Evolutionary conservation across 2,113 vertebrate genomes (phyloP).

Genomic region (Recurvirostra avosetta): DNA sequence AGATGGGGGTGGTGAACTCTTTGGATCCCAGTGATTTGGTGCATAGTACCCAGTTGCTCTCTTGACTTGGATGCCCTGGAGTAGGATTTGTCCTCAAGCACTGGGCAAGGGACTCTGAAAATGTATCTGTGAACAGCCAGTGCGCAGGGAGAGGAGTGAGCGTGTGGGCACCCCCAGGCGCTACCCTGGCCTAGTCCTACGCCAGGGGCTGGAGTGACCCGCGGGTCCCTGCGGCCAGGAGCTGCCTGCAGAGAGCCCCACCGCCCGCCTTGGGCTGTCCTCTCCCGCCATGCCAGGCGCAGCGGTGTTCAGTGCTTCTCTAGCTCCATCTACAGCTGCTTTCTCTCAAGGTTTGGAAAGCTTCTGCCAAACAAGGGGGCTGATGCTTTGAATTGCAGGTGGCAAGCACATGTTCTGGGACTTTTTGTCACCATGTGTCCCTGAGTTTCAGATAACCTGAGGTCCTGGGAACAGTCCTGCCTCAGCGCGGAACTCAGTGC

Average conservation of each 20-base stretch:
- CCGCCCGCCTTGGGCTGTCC: not conserved
- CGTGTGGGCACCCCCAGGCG: accelerated
- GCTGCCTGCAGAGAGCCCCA: not conserved
- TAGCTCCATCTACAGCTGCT: conserved; percentile 63
- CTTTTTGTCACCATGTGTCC: not conserved
- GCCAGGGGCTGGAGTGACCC: not conserved
- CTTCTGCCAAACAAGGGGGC: not conserved
- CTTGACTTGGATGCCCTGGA: not conserved
- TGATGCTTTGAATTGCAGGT: not conserved
- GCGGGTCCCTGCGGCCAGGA: not conserved
- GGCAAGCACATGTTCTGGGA: not conserved
- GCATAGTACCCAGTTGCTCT: not conserved
- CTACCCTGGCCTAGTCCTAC: not conserved
- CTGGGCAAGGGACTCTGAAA: not conserved
- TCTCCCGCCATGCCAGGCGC: not conserved
- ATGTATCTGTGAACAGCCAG: accelerated
- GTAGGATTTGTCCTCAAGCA: not conserved
- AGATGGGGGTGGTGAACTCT: not conserved
- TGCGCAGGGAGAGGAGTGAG: accelerated
- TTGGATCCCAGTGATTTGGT: not conserved
- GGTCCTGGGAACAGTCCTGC: not conserved
- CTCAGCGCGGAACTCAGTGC: not conserved
- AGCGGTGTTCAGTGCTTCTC: not conserved
- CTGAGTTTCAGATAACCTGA: not conserved
- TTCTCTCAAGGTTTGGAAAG: not conserved